Percentiles rank a stretch among this genome's conserved stretches.
Conservation (phyloP, 2,797 vertebrate genomes). For the Chiroxiphia lanceolata region DNA sequence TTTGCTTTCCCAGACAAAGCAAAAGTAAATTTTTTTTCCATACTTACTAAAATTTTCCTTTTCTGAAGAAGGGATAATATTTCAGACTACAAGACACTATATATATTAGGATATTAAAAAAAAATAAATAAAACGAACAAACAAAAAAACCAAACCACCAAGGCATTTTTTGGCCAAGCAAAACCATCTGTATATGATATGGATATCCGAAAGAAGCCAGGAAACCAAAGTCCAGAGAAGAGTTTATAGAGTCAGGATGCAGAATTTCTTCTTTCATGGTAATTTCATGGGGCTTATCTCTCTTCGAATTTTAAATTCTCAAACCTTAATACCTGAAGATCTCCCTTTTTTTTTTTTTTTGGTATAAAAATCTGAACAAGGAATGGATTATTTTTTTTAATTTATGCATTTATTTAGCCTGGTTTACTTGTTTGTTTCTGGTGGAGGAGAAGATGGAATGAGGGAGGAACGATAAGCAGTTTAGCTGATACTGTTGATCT, state of each 20-base stretch:
- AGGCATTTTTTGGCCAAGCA: neutral
- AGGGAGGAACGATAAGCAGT: neutral
- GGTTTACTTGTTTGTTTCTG: neutral
- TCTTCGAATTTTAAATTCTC: neutral
- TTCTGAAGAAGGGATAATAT: neutral
- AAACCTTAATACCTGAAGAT: neutral
- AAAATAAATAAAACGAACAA: no score
- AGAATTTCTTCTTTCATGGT: neutral
- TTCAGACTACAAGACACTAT: neutral
- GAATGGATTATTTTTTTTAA: neutral
- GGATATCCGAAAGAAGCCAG: neutral
- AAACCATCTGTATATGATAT: neutral
- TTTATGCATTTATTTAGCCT: neutral
- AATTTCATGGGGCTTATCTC: neutral
- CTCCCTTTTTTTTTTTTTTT: fast-evolving
- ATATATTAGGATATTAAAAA: neutral
- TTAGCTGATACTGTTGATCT: neutral
- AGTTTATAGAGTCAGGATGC: neutral
- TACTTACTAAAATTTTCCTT: neutral
- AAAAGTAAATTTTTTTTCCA: neutral
- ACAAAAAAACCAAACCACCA: neutral
- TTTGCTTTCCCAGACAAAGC: neutral
- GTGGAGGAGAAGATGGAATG: neutral
- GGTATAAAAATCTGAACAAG: neutral
- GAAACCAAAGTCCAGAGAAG: neutral